Base-by-base conservation (phyloP, 2,888 invertebrate species). In the Apotomis capreana region DNA sequence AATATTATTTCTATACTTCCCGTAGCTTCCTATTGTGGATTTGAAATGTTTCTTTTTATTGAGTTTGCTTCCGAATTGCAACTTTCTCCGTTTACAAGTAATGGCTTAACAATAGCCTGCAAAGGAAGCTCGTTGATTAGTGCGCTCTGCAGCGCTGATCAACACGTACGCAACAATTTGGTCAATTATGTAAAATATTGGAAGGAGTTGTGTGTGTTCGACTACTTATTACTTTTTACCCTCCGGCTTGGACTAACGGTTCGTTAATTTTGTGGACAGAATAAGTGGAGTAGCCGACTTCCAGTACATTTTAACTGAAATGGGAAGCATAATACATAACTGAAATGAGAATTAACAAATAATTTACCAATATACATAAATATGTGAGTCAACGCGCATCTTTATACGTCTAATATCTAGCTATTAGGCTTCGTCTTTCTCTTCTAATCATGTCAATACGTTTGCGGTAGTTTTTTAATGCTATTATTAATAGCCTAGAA, bases 121-220 rank as follows among this genome's bases (percentile, higher is more conserved):
- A 81, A 76, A 79, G 79, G 82, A 80, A 74, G 70, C 61, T 76
- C 82, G 75, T 77, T 86, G 81, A 84, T 86, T 83, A 84, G 83
- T 78, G 81, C 78, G 78, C 78, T 77, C 75, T 76, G 73, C 77
- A 78, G 78, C 82, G 79, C 81, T 87, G 84, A 89, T 90, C 89
- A 88, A 82, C 83, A 82, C 80, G 79, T 84, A 81, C 82, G 85
- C 84, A 86, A 86, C 83, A 84, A 87, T 88, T 90, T 89, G 74
- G 84, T 80, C 79, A 84, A 90, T 91, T 88, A 88, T 84, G 87
- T 86, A 87, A 85, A 88, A 84, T 88, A 88, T 89, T 87, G 87
- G 79, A 82, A 83, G 84, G 80, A 77, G 80, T 84, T 79, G 78
- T 88, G 86, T 90, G 80, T 88, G 83, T 89, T 90, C 88, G 89